A percentile compares a stretch with the other conserved stretches of the same genome.
These are phyloP conservation scores for Ypsolopha scabrella DNA, from an alignment of 2,888 invertebrate genomes.

Conservation along the genomic window DNA sequence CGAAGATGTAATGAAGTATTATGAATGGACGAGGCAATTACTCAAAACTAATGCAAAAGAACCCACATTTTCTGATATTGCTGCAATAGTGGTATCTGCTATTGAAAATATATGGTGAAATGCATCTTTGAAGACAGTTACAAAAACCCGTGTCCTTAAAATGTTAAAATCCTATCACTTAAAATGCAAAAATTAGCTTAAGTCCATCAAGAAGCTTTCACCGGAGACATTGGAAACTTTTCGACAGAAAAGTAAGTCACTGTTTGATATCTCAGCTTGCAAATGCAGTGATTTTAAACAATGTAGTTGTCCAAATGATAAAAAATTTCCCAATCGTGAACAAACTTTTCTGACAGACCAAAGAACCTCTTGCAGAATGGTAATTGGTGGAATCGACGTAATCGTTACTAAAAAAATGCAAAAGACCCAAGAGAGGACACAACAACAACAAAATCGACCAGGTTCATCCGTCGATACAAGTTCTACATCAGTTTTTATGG, in stretches of 20 bases:
- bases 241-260: constrained; percentile 5
- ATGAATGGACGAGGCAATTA: constrained; percentile 11
- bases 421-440: constrained; percentile 8
- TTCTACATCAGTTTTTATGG: background rate
- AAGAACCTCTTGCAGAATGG: constrained; percentile 8
- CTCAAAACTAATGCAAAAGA: constrained; percentile 9
- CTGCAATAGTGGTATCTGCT: constrained; percentile 7
- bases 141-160: constrained; percentile 7
- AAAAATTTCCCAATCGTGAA: constrained; percentile 11
- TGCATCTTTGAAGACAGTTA: constrained; percentile 10
- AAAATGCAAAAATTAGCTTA: constrained; percentile 11
- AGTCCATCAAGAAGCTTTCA: constrained; percentile 6
- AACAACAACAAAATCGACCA: constrained; percentile 4
- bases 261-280: constrained; percentile 11
- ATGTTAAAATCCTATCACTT: constrained; percentile 13
- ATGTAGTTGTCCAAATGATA: constrained; percentile 7
- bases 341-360: constrained; percentile 9
- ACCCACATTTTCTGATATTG: constrained; percentile 8
- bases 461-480: no score
- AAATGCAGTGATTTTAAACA: constrained; percentile 11
- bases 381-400: constrained; percentile 8
- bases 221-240: constrained; percentile 5
- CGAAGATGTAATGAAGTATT: constrained; percentile 13
- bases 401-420: constrained; percentile 6
- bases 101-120: constrained; percentile 10